Evolutionary conservation across 37 sponge, comb jelly and placozoan species (phyloP).

Genomic region (Halisarca cf. caerulea): DNA sequence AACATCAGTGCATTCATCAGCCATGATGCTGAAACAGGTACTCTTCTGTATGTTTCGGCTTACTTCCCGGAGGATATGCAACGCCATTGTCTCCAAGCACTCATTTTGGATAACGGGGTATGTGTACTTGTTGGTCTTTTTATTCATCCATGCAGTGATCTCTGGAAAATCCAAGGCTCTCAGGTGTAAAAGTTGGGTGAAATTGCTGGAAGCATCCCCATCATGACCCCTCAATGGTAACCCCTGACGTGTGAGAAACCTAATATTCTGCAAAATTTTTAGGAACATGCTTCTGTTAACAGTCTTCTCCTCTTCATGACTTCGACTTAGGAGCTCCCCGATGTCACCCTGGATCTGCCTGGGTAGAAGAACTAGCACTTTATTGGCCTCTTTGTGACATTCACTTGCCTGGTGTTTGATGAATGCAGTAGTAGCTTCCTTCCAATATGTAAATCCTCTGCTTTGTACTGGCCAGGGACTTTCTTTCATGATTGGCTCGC

Average conservation of each 20-base stretch:
- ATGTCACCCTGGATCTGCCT: not conserved
- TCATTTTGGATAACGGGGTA: slow-evolving; percentile 52
- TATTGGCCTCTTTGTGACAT: slow-evolving; percentile 71
- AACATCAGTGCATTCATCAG: slow-evolving; percentile 47
- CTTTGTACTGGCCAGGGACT: no score
- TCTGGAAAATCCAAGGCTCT: slow-evolving; percentile 3
- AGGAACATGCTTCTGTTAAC: slow-evolving; percentile 47
- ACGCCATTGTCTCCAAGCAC: slow-evolving; percentile 33
- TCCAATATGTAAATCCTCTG: slow-evolving; percentile 85
- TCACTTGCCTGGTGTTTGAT: slow-evolving; percentile 67
- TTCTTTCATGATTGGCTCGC: slow-evolving; percentile 29
- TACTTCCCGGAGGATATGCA: slow-evolving; percentile 38
- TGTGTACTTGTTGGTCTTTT: slow-evolving; percentile 48
- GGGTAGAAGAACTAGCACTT: slow-evolving; percentile 48
- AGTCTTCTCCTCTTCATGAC: slow-evolving; percentile 41
- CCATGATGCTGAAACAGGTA: slow-evolving; percentile 35
- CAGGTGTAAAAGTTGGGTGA: slow-evolving; percentile 47
- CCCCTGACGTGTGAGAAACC: slow-evolving; percentile 70
- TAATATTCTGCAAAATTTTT: slow-evolving; percentile 39
- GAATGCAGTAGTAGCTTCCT: slow-evolving; percentile 69
- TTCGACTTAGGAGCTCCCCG: no score
- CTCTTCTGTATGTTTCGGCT: not conserved
- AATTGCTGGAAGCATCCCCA: slow-evolving; percentile 42
- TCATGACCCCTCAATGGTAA: slow-evolving; percentile 55
- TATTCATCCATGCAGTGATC: not conserved